Percentiles rank a stretch among this genome's conserved stretches.
Evolutionary conservation across 2,797 vertebrate species (phyloP).

Genomic region (Linurgus olivaceus): DNA sequence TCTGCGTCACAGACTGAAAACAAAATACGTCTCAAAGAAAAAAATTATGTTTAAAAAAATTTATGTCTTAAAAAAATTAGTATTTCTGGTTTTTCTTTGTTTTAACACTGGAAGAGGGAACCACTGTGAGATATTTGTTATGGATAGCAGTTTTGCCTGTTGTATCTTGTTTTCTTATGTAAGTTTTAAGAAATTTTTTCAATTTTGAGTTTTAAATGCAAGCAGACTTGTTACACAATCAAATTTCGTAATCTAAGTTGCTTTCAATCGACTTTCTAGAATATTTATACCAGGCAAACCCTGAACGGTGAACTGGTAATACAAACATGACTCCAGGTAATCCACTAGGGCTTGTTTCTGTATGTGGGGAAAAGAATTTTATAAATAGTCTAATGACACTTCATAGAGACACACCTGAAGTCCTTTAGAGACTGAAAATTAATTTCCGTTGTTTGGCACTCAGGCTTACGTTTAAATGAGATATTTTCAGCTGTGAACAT

Average conservation of each 20-base stretch:
- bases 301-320: background rate
- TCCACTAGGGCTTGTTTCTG: background rate
- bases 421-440: background rate
- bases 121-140: background rate
- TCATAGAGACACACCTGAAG: background rate
- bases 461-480: background rate
- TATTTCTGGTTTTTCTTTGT: background rate
- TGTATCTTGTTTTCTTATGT: background rate
- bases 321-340: background rate
- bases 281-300: background rate
- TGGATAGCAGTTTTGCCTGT: background rate
- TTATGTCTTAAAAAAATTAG: background rate
- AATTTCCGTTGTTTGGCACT: background rate
- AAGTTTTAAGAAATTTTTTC: background rate
- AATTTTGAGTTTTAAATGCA: background rate
- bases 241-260: background rate
- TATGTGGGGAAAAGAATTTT: background rate
- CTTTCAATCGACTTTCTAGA: background rate
- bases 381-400: background rate
- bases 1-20: background rate
- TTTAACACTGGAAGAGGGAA: background rate
- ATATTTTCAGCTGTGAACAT: background rate
- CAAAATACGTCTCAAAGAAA: background rate
- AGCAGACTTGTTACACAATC: background rate
- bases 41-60: background rate